These are phyloP conservation scores for Epinephelus malabaricus DNA, from an alignment of 2,797 vertebrate species.

Conservation along the genomic window DNA sequence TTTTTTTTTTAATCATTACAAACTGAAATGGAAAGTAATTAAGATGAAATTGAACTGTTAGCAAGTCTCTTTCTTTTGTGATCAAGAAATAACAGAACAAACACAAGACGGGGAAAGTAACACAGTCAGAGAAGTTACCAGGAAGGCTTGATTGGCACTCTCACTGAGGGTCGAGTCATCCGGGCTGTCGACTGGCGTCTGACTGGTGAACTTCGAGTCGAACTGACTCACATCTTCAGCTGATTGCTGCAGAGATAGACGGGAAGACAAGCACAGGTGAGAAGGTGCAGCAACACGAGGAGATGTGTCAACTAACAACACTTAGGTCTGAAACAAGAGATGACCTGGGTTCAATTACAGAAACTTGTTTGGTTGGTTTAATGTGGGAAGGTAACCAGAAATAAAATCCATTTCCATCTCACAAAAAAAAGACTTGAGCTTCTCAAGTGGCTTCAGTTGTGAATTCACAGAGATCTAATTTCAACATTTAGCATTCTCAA, in stretches of 20 bases:
- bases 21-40: neutral
- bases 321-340: conserved; percentile 37
- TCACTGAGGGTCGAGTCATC: conserved; percentile 99
- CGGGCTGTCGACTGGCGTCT: conserved; percentile 99
- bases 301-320: conserved; percentile 7
- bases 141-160: conserved; percentile 99
- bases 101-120: neutral
- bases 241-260: conserved; percentile 90
- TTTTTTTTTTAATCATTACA: too few relatives aligned
- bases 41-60: neutral
- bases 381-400: neutral
- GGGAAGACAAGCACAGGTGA: conserved; percentile 25
- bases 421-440: neutral
- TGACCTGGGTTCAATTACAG: neutral
- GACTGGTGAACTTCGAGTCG: conserved; percentile 99
- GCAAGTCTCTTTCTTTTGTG: neutral
- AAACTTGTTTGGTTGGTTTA: neutral
- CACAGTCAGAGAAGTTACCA: conserved; percentile 84
- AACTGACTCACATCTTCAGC: conserved; percentile 99
- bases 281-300: conserved; percentile 35
- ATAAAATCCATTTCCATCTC: neutral
- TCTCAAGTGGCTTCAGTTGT: neutral
- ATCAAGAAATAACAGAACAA: conserved; percentile 4
- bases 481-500: conserved; percentile 2
- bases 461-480: neutral